phyloP scores from a whole-genome alignment of 2,888 invertebrate genomes.

The Troides aeacus region DNA sequence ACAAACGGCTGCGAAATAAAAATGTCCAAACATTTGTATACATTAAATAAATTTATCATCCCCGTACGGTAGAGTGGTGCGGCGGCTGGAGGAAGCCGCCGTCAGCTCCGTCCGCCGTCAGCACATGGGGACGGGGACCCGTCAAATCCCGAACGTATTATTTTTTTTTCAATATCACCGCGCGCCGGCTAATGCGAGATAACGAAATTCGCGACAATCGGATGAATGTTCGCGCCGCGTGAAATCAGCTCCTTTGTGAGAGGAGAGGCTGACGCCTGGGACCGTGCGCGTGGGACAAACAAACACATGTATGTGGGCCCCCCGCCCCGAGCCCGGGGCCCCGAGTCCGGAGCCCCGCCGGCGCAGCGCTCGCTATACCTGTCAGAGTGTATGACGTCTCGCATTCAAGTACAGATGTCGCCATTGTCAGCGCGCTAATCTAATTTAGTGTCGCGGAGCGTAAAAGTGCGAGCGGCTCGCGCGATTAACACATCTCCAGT shows the following conservation, averaged over 20 bases:
- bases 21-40: constrained; percentile 81
- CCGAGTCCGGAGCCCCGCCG: constrained; percentile 8
- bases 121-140: constrained; percentile 71
- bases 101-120: constrained; percentile 45
- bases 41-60: constrained; percentile 80
- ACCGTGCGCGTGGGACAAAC: constrained; percentile 53
- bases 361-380: constrained; percentile 60
- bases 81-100: constrained; percentile 72
- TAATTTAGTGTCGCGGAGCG: constrained; percentile 73
- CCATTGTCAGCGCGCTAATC: constrained; percentile 75
- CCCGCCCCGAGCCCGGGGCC: neutral
- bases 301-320: constrained; percentile 76
- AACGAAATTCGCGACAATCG: constrained; percentile 75
- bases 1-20: constrained; percentile 78
- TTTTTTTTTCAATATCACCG: constrained; percentile 73
- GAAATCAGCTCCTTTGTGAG: constrained; percentile 75
- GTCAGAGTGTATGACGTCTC: constrained; percentile 77
- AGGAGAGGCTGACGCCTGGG: constrained; percentile 54
- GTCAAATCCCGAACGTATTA: constrained; percentile 78
- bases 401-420: constrained; percentile 73
- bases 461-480: constrained; percentile 64
- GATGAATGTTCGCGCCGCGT: constrained; percentile 78
- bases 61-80: constrained; percentile 65
- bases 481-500: constrained; percentile 78
- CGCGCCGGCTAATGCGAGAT: constrained; percentile 73